Conservation (phyloP, 2,797 vertebrate genomes). For the Hafferia zeledoni region DNA sequence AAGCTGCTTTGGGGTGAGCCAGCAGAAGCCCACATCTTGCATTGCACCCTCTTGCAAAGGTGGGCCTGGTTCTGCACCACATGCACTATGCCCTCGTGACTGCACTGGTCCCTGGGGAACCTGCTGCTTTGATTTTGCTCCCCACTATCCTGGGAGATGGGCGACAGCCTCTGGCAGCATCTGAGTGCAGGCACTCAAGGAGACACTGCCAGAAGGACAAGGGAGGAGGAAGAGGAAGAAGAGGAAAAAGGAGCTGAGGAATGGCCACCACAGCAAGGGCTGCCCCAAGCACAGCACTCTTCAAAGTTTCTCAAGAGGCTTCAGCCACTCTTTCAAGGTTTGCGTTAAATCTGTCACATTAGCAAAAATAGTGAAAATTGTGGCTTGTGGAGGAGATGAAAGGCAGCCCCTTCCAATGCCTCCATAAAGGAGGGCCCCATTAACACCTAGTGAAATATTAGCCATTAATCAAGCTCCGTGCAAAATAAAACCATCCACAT, state of each 20-base stretch:
- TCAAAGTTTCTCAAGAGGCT: conserved; percentile 12
- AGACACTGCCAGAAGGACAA: background rate
- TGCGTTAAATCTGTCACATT: conserved; percentile 52
- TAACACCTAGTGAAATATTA: conserved; percentile 74
- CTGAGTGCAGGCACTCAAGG: background rate
- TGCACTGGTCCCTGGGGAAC: background rate
- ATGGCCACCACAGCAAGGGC: rapidly evolving
- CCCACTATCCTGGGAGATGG: rapidly evolving
- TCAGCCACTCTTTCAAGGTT: conserved; percentile 1
- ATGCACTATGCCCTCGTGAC: rapidly evolving
- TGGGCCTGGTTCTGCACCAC: background rate
- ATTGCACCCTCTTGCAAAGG: background rate
- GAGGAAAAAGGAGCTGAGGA: background rate
- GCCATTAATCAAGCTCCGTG: conserved; percentile 64
- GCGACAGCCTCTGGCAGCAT: background rate
- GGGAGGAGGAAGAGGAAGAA: background rate
- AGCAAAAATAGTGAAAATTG: conserved; percentile 36
- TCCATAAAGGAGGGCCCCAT: conserved; percentile 59
- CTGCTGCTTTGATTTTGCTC: background rate
- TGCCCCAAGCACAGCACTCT: background rate
- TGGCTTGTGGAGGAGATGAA: conserved; percentile 44
- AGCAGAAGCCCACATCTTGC: background rate
- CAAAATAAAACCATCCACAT: conserved; percentile 69
- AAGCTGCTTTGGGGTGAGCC: background rate
- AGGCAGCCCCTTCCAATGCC: conserved; percentile 38